phyloP scores from a whole-genome alignment of 2,888 invertebrate species.

The Dicyrtoma fusca region DNA sequence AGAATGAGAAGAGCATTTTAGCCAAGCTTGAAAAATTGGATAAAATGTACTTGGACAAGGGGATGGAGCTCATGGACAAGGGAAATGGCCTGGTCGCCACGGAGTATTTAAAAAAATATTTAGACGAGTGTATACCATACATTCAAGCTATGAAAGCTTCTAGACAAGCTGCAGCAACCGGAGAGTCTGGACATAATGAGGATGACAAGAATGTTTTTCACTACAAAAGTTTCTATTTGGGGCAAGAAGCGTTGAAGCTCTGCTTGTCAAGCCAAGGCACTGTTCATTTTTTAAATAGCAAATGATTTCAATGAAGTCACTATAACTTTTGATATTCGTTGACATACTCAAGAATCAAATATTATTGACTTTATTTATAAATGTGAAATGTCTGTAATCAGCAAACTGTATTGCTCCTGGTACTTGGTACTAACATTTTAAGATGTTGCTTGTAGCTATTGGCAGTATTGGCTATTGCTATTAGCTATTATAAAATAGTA shows the following conservation, averaged over 20 bases:
- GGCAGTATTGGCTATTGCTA: too few relatives aligned
- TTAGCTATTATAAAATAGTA: too few relatives aligned
- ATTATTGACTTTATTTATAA: too few relatives aligned
- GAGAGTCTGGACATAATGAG: too few relatives aligned
- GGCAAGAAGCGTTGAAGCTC: constrained; percentile 52
- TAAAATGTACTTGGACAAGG: constrained; percentile 47
- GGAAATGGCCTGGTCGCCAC: constrained; percentile 46
- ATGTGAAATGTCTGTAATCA: too few relatives aligned
- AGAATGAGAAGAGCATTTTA: constrained; percentile 40
- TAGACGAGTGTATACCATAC: constrained; percentile 42
- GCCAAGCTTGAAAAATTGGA: constrained; percentile 43
- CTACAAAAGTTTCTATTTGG: constrained; percentile 50
- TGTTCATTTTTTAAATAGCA: constrained; percentile 2
- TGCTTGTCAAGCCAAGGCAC: constrained; percentile 11
- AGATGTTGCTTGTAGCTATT: too few relatives aligned
- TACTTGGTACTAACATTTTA: too few relatives aligned
- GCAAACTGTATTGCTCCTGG: too few relatives aligned
- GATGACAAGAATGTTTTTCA: constrained; percentile 27
- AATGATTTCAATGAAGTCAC: too few relatives aligned
- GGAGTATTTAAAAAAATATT: constrained; percentile 44
- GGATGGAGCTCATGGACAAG: constrained; percentile 48
- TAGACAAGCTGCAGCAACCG: constrained; percentile 3
- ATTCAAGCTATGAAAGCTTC: constrained; percentile 15
- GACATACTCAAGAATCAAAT: too few relatives aligned
- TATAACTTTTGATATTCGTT: too few relatives aligned